Conservation (phyloP, 1,140 invertebrate genomes). For the Lepidostoma basale region DNA sequence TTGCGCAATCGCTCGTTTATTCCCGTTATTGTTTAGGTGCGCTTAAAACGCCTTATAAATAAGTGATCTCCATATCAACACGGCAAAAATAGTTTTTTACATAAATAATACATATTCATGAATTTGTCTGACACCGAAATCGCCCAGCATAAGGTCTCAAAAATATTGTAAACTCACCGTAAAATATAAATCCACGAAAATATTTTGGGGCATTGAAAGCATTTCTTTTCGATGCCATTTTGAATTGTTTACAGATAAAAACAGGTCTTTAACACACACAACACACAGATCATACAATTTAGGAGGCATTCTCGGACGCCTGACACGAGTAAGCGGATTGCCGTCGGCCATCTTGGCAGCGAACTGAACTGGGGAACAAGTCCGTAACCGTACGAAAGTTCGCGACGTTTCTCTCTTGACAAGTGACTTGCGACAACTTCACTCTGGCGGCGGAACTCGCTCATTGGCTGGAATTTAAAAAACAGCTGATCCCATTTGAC, state of each 20-base stretch:
- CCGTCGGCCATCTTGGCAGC: conserved; percentile 63
- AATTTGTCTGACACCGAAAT: conserved; percentile 23
- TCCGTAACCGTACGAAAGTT: background rate
- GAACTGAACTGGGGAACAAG: conserved; percentile 12
- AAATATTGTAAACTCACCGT: conserved; percentile 60
- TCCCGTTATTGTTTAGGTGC: background rate
- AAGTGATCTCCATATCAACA: background rate
- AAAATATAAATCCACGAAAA: conserved; percentile 71
- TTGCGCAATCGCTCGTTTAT: conserved; percentile 6
- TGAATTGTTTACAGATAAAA: conserved; percentile 14
- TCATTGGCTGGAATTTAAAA: conserved; percentile 30
- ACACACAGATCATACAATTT: conserved; percentile 64
- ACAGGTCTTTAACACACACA: conserved; percentile 13
- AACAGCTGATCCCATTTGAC: conserved; percentile 35
- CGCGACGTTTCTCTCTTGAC: background rate
- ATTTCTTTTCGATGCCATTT: conserved; percentile 57
- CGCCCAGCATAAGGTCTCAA: conserved; percentile 20
- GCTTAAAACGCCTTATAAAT: background rate
- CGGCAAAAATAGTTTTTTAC: background rate
- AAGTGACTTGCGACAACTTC: conserved; percentile 3
- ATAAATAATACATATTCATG: conserved; percentile 15
- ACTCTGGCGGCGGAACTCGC: conserved; percentile 47
- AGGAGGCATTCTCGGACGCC: conserved; percentile 56
- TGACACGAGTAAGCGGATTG: conserved; percentile 46
- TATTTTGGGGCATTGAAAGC: conserved; percentile 62